Evolutionary conservation across 2,113 vertebrate species (phyloP), one percentile per base, ranked within the genome.

Genomic region (Corynorhinus townsendii): DNA sequence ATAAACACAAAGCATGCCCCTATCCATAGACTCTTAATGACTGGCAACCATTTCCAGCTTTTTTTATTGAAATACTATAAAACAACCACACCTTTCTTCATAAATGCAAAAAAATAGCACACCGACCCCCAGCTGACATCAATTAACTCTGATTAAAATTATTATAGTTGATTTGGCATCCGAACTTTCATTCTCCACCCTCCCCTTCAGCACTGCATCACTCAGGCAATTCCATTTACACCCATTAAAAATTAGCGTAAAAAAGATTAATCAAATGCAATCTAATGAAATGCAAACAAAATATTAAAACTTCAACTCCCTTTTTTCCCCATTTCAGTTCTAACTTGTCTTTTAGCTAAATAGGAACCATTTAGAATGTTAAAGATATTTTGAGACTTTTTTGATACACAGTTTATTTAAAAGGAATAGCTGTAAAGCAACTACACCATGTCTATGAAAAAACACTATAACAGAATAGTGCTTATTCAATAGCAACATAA

Each of bases 111-210:
- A 94, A 62, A 93, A 81, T 22, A 71, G 38, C 85, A 52, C 40
- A 72, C 11, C 85, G 47, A 92, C 82, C 73, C 89, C 73, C 40
- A 95, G 89, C 49, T 97, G 94, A 94, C 54, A 98, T 95, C 64
- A 98, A 97, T 96, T 96, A 98, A 89, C 40, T 95, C 49, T 90
- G 28, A 95, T 96, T 97, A 86, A 98, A 97, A 97, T 93, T 54
- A 93, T 19, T 94, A 80, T 35, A 91, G 24, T 79, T 95, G 87
- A 97, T 30, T 94, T 69, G 83, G 24, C 82, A 85, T 68, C 59
- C 26, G 17, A 87, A 8, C 2, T 87, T 95, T 71, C 80, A 91
- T 68, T 89, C 3, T 62, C 72, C 96, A n/a, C 3, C 6, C 28
- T 88, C 54, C 62, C 52, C 49, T 95, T 90, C 24, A 93, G 62